A percentile compares a stretch with the other conserved stretches of the same genome.
phyloP scores from a whole-genome alignment of 2,797 vertebrate species.

The Podarcis siculus region DNA sequence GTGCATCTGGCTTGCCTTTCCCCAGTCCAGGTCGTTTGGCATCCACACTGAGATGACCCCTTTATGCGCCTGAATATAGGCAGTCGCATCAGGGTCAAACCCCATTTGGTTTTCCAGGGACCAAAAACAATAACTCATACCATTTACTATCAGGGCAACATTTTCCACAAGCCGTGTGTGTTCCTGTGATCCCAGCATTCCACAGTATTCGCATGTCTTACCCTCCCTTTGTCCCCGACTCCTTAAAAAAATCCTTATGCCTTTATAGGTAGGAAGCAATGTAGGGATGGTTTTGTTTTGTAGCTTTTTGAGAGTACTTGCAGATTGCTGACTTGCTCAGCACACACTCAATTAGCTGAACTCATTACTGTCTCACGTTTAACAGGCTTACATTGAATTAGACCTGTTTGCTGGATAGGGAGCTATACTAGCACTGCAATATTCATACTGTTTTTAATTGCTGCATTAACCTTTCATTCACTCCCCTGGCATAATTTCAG shows the following conservation, averaged over 20 bases:
- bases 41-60: not conserved
- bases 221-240: not conserved
- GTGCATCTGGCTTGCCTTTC: not conserved
- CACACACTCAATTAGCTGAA: conserved; percentile 69
- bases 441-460: conserved; percentile 75
- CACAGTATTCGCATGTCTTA: conserved; percentile 36
- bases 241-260: not conserved
- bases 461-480: conserved; percentile 74
- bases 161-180: conserved; percentile 49
- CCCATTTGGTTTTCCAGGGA: not conserved
- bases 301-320: conserved; percentile 21
- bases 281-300: conserved; percentile 18
- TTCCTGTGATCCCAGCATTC: conserved; percentile 49
- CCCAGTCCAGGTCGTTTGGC: not conserved
- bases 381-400: conserved; percentile 67
- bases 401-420: conserved; percentile 69
- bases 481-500: conserved; percentile 62
- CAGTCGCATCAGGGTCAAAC: not conserved
- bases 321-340: conserved; percentile 55
- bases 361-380: conserved; percentile 69
- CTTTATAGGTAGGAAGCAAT: conserved; percentile 48
- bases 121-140: conserved; percentile 26
- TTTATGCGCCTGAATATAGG: conserved; percentile 6
- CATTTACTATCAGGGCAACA: conserved; percentile 44
- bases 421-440: conserved; percentile 66